Evolutionary conservation across 2,888 invertebrate species (phyloP).

Genomic region (Hirtodrosophila histrioides): DNA sequence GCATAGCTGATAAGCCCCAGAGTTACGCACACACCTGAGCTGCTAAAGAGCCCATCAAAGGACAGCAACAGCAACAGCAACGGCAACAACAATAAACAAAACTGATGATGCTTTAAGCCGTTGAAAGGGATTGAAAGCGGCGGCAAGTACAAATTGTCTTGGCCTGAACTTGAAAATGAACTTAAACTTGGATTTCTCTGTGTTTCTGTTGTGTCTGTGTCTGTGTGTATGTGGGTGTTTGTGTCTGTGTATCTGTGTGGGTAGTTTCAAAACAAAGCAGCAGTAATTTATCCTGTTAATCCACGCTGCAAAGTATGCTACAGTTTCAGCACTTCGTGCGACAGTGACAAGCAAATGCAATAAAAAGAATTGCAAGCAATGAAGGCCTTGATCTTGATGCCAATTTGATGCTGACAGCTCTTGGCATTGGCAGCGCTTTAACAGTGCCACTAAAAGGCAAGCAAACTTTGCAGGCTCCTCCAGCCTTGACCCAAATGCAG

Average conservation of each 20-base stretch:
- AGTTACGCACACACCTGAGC: neutral
- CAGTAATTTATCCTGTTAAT: conserved; percentile 56
- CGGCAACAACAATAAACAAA: conserved; percentile 8
- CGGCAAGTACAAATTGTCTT: conserved; percentile 41
- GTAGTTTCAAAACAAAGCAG: conserved; percentile 24
- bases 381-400: conserved; percentile 71
- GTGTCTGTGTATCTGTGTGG: neutral
- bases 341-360: conserved; percentile 52
- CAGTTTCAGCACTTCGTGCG: conserved; percentile 22
- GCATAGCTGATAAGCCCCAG: conserved; percentile 51
- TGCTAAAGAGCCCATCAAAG: neutral
- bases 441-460: conserved; percentile 2
- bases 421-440: conserved; percentile 25
- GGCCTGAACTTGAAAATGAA: conserved; percentile 45
- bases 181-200: conserved; percentile 28
- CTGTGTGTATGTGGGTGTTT: neutral
- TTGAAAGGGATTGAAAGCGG: conserved; percentile 46
- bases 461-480: conserved; percentile 22
- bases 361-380: conserved; percentile 45
- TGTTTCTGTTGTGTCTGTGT: neutral
- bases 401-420: conserved; percentile 54
- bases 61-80: conserved; percentile 5
- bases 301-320: conserved; percentile 43
- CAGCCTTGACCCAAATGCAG: conserved; percentile 65
- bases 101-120: conserved; percentile 40